A percentile compares a stretch with the other conserved stretches of the same genome.
Evolutionary conservation across 2,888 invertebrate species (phyloP).

Genomic region (Caenorhabditis virilis): DNA sequence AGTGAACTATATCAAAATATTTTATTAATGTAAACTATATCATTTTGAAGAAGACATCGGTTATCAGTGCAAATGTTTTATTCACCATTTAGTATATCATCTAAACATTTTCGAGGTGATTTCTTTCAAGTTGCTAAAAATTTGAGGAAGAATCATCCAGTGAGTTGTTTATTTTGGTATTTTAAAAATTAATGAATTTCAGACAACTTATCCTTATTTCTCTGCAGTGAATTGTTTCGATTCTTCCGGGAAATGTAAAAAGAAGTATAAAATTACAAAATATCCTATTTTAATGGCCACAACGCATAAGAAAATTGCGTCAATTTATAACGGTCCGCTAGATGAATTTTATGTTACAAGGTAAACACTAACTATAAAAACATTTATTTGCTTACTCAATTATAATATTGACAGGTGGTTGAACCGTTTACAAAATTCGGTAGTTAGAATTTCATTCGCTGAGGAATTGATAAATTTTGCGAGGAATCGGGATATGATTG

Average conservation of each 20-base stretch:
- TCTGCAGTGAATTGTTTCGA: conserved; percentile 32
- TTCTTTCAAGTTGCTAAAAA: conserved; percentile 12
- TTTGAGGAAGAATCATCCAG: conserved; percentile 12
- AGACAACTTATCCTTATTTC: conserved; percentile 18
- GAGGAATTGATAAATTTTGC: conserved; percentile 12
- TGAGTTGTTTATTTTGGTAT: background rate
- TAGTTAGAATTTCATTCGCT: conserved; percentile 10
- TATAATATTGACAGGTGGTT: conserved; percentile 28
- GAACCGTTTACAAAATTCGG: conserved; percentile 19
- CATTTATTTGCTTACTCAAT: no score
- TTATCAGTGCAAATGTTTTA: conserved; percentile 21
- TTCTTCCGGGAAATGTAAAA: conserved; percentile 5
- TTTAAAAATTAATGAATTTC: conserved; percentile 4
- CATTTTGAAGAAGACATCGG: conserved; percentile 12
- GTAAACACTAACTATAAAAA: conserved; percentile 2
- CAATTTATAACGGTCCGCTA: conserved; percentile 29
- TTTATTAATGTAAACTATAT: background rate
- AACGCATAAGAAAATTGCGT: conserved; percentile 1
- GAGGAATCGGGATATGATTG: conserved; percentile 14
- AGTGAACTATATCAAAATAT: conserved; percentile 1
- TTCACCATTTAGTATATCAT: conserved; percentile 30
- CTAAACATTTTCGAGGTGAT: conserved; percentile 24
- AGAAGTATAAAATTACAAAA: conserved; percentile 21
- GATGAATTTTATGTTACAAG: conserved; percentile 12
- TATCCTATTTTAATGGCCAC: conserved; percentile 27